Conservation (phyloP, 2,113 vertebrate genomes). For the Cebus imitator region DNA sequence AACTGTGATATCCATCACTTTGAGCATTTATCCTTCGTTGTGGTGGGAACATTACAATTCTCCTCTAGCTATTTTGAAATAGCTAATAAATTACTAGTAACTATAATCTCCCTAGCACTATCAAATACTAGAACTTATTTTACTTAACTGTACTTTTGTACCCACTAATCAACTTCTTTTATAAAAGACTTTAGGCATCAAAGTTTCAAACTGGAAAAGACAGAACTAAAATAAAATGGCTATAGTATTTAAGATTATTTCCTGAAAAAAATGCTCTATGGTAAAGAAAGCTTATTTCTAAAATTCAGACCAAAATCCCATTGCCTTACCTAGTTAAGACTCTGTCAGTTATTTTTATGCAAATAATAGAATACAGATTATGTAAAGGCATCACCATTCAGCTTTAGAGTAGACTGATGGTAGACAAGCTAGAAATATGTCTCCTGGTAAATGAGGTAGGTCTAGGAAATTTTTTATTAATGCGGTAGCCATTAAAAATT, state of each 20-base stretch:
- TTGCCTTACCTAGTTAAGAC: neutral
- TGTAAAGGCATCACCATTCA: neutral
- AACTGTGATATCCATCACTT: neutral
- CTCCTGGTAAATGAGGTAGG: neutral
- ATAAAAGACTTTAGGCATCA: neutral
- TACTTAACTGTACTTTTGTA: neutral
- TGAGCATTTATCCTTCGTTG: neutral
- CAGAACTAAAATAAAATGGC: neutral
- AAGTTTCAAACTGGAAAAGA: neutral
- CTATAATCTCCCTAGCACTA: neutral
- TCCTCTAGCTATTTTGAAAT: neutral
- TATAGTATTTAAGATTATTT: neutral
- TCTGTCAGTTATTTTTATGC: neutral
- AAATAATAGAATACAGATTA: neutral
- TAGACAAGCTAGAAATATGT: neutral
- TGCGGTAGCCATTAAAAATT: neutral
- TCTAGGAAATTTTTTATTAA: neutral
- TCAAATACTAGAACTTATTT: neutral
- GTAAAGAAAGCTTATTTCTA: neutral
- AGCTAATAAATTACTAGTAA: neutral
- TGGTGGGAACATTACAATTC: neutral
- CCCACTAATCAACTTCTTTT: neutral
- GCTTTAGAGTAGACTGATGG: neutral
- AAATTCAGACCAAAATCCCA: neutral
- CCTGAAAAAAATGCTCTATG: neutral